Percentiles rank a stretch among this genome's conserved stretches.
These are phyloP conservation scores for Coleophora flavipennella DNA, from an alignment of 2,888 invertebrate genomes.

Conservation along the genomic window DNA sequence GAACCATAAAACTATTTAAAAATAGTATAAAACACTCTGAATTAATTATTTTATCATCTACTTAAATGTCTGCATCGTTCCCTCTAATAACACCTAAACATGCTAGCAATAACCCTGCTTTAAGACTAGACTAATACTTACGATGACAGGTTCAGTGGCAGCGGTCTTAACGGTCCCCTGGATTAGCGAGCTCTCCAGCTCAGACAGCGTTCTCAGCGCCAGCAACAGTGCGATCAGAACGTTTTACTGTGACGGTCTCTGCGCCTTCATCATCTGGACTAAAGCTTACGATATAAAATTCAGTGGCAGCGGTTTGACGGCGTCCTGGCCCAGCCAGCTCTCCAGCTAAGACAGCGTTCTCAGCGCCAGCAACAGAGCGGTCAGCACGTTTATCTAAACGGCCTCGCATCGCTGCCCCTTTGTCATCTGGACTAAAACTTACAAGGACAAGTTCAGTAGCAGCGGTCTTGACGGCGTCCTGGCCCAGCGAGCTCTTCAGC, in stretches of 20 bases:
- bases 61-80: too few species aligned
- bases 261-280: constrained; percentile 91
- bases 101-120: too few species aligned
- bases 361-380: constrained; percentile 91
- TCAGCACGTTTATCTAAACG: constrained; percentile 96
- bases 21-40: too few species aligned
- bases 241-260: constrained; percentile 95
- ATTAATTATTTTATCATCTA: too few species aligned
- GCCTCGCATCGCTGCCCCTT: constrained; percentile 95
- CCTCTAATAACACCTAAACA: too few species aligned
- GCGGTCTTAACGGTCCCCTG: constrained; percentile 93
- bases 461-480: constrained; percentile 91
- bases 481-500: constrained; percentile 86
- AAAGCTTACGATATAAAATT: constrained; percentile 80
- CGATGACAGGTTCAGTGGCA: constrained; percentile 85
- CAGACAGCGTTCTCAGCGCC: constrained; percentile 90
- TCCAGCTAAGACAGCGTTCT: constrained; percentile 91
- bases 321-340: constrained; percentile 87
- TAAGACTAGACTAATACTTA: too few species aligned
- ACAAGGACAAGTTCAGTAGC: constrained; percentile 86
- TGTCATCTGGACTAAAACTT: too few species aligned
- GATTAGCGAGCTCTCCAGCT: constrained; percentile 87
- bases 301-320: constrained; percentile 89
- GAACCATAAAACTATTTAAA: too few species aligned
- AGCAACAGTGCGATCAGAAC: constrained; percentile 94